Evolutionary conservation across 2,113 vertebrate genomes (phyloP).

Genomic region (Heterochromis multidens): DNA sequence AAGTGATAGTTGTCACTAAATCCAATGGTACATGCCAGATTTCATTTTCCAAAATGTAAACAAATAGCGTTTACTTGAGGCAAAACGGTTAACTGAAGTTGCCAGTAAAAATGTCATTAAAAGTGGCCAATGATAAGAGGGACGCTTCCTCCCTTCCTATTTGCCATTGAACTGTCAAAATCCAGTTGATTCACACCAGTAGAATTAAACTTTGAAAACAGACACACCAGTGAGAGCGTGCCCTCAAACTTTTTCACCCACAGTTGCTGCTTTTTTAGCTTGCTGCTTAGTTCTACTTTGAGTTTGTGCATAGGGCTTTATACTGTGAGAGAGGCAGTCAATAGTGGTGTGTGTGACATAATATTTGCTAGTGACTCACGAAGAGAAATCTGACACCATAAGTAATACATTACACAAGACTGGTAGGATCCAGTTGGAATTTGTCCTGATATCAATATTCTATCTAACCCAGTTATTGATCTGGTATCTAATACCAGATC

Average conservation of each 20-base stretch:
- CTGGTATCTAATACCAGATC: conserved; percentile 1
- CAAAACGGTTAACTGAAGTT: background rate
- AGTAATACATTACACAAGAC: background rate
- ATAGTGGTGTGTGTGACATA: background rate
- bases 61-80: background rate
- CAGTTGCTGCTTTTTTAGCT: background rate
- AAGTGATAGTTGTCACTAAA: background rate
- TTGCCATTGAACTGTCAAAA: background rate
- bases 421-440: background rate
- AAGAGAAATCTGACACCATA: background rate
- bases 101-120: background rate
- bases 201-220: background rate
- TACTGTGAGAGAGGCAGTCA: background rate
- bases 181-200: background rate
- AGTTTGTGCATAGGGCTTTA: background rate
- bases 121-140: background rate
- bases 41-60: background rate
- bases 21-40: background rate
- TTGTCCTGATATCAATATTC: background rate
- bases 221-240: background rate
- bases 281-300: background rate
- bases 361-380: background rate
- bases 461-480: background rate
- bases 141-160: background rate
- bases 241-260: background rate